Evolutionary conservation across 2,113 vertebrate genomes (phyloP), one percentile per base, ranked within the genome.

Genomic region (Dryoscopus gambensis): DNA sequence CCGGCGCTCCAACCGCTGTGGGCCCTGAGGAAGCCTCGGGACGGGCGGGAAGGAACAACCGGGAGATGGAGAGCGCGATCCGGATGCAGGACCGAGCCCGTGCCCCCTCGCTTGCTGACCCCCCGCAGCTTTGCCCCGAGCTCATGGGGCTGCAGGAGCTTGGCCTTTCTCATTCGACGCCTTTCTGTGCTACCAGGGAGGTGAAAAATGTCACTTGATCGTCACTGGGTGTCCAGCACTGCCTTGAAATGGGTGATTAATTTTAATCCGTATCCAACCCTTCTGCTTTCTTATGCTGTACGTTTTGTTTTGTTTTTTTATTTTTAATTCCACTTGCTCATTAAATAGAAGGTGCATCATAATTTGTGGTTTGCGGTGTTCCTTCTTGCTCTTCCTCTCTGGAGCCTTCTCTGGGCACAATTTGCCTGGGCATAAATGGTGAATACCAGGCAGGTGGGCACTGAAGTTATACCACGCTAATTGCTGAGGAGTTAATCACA

Each of bases 291-390:
- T 78, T 40, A 31, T 0, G 21, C 78, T 75, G 62, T 50, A 47
- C 2, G 2, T 59, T 73, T 44, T 53, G 49, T 35, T 5, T 53
- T 89, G n/a, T n/a, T n/a, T n/a, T n/a, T n/a, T n/a, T n/a, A n/a
- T 90, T 73, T n/a, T 0, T 7, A 49, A 24, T 56, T 77, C n/a
- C 62, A 25, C 18, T 91, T 9, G 35, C 62, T 79, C 68, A 96
- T 94, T 96, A 97, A 97, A 97, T 44, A 37, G n/a, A 69, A 33
- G 46, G 22, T 3, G 82, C 92, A 95, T 89, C 44, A 20, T 31
- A 50, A 20, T 33, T 52, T 2, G 27, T 44, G 31, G 60, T 44
- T 81, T 31, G 56, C 4, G 33, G 4, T 5, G 24, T 79, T 94
- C 12, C 57, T 91, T 18, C 31, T 64, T 19, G 56, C 50, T 47